These are phyloP conservation scores for Rotaria socialis DNA, from an alignment of 2,888 invertebrate species.

Conservation along the genomic window DNA sequence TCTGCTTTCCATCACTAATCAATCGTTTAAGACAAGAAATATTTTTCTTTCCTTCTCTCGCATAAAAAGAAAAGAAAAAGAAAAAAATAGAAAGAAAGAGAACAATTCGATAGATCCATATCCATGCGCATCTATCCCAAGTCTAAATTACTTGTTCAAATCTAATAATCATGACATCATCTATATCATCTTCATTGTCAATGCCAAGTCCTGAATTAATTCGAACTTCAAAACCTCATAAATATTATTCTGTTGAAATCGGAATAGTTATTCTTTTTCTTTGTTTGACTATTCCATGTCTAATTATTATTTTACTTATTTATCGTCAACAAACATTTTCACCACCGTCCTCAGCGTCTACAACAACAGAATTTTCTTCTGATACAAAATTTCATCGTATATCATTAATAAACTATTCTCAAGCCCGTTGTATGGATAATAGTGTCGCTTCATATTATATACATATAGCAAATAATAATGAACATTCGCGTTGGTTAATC, in stretches of 20 bases:
- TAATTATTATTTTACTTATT: neutral
- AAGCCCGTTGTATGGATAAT: constrained; percentile 42
- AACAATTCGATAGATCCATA: neutral
- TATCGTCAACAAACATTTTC: neutral
- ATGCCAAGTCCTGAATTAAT: neutral
- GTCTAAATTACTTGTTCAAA: neutral
- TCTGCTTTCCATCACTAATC: constrained; percentile 21
- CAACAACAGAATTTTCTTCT: neutral
- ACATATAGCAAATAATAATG: neutral
- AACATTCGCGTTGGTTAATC: neutral
- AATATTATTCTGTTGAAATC: neutral
- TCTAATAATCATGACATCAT: neutral
- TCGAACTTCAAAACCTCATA: neutral
- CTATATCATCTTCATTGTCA: neutral
- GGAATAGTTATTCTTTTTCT: neutral
- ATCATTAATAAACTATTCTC: constrained; percentile 24
- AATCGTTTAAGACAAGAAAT: neutral
- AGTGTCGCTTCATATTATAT: constrained; percentile 40
- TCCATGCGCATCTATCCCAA: neutral
- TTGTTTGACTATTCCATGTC: constrained; percentile 21
- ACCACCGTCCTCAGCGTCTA: neutral
- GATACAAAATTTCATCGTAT: neutral
- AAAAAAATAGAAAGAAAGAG: neutral
- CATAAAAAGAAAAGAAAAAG: too few species aligned
- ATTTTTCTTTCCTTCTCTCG: neutral